Base-by-base conservation (phyloP, 2,797 vertebrate genomes). In the Phrynocephalus guinanensis region DNA sequence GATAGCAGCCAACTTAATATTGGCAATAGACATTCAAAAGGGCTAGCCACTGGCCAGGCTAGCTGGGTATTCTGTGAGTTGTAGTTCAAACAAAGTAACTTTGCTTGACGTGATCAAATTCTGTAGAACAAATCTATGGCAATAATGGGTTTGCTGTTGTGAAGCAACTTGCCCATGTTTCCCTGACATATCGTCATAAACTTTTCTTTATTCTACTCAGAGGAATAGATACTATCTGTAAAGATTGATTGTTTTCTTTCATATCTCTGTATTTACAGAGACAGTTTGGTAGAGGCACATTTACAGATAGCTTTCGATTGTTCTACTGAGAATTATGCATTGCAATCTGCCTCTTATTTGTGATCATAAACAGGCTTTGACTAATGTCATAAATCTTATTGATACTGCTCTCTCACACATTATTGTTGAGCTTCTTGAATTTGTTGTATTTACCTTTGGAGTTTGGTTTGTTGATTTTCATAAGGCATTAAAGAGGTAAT, bases 381-480 rank as follows among this genome's bases (percentile, higher is more conserved):
- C 63, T 52, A 87, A n/a, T 70, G 18, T 83, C 77, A 83, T 83
- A 70, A 83, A 83, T 87, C 50, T 79, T 83, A 71, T 79, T 83
- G 44, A 67, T 60, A 78, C 66, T 60, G 81, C 73, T 83, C 48
- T 78, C n/a, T 22, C 18, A 71, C 67, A 89, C 78, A 79, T 76
- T 26, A 48, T 9, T 28, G 60, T n/a, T 81, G 63, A 52, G 1
- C 26, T 10, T 52, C n/a, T 68, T 86, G 38, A 33, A 52, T 11
- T 60, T 60, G n/a, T 1, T 5, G 26, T 8, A 33, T 33, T 71
- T 66, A 20, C 56, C 30, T 44, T 67, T 63, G 44, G 87, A 44
- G 5, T 71, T 1, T 50, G 15, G 2, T 2, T 0, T 75, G 78
- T 70, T 50, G 67, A 20, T 6, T 11, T 26, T 79, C 76, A 50